These are phyloP conservation scores for Bombyx huttoni DNA, from an alignment of 2,888 invertebrate genomes.

Conservation along the genomic window DNA sequence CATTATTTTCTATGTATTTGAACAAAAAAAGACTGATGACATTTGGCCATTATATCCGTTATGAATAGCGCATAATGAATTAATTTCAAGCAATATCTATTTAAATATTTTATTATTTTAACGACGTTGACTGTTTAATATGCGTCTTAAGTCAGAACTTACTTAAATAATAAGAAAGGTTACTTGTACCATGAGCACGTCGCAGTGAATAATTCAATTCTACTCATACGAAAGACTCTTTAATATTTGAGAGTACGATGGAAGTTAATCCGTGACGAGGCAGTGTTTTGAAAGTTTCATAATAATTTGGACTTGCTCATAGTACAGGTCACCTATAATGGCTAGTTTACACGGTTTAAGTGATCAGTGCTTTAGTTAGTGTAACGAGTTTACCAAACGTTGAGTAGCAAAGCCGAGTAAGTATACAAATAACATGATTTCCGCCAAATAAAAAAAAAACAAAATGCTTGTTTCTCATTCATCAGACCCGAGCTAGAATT, in stretches of 20 bases:
- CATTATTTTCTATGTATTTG: not conserved
- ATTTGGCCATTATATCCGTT: not conserved
- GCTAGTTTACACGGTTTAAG: not conserved
- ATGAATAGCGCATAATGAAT: constrained; percentile 2
- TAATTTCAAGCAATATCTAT: not conserved
- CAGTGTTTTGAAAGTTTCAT: not conserved
- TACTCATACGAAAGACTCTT: not conserved
- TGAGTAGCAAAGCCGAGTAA: not conserved
- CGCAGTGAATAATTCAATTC: not conserved
- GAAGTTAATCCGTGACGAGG: not conserved
- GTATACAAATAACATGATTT: too few species aligned
- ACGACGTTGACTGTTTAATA: not conserved
- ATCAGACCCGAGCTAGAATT: too few species aligned
- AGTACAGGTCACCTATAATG: not conserved
- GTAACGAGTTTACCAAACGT: not conserved
- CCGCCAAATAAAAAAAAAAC: too few species aligned
- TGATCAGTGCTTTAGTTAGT: not conserved
- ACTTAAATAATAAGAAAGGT: not conserved
- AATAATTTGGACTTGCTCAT: not conserved
- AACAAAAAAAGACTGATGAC: not conserved
- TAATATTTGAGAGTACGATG: not conserved
- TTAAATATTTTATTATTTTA: not conserved
- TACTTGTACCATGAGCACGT: not conserved
- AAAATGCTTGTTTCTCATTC: too few species aligned
- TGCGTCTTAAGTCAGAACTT: not conserved